Percentiles rank a stretch among this genome's conserved stretches.
Conservation (phyloP, 2,888 invertebrate genomes). For the Drosophila cracens region DNA sequence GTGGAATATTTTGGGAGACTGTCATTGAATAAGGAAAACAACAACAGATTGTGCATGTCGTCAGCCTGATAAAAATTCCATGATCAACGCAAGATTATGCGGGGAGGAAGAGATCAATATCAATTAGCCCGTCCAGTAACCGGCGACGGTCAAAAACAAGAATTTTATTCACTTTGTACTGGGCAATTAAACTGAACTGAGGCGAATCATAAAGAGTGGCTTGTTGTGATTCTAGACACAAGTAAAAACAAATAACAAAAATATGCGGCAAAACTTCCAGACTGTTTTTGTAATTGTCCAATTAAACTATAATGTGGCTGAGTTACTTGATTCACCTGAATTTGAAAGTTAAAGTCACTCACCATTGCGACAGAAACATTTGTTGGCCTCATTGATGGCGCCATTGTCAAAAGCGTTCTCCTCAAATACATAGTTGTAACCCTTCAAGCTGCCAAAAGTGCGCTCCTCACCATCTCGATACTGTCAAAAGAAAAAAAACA, state of each 20-base stretch:
- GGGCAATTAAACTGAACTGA: conserved; percentile 47
- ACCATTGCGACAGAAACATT: conserved; percentile 92
- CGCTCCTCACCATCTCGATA: conserved; percentile 87
- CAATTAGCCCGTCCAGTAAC: conserved; percentile 32
- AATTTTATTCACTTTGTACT: conserved; percentile 55
- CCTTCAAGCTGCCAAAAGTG: conserved; percentile 87
- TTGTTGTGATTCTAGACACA: conserved; percentile 17
- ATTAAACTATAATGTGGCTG: conserved; percentile 21
- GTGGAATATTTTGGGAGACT: conserved; percentile 46
- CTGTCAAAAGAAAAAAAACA: conserved; percentile 83
- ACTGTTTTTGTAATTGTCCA: conserved; percentile 32
- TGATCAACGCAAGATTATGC: conserved; percentile 15
- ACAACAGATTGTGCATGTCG: conserved; percentile 12
- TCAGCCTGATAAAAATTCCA: conserved; percentile 41
- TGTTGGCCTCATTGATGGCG: conserved; percentile 89
- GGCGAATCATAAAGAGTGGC: conserved; percentile 29
- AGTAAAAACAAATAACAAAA: conserved; percentile 10
- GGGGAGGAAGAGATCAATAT: conserved; percentile 4
- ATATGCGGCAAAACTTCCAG: conserved; percentile 26
- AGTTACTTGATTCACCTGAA: not conserved
- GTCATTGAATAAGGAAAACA: conserved; percentile 6
- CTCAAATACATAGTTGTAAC: conserved; percentile 91
- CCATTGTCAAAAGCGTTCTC: conserved; percentile 93
- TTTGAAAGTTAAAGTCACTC: conserved; percentile 55
- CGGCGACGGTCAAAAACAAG: conserved; percentile 50